Percentiles rank a stretch among this genome's conserved stretches.
These are phyloP conservation scores for Vulpes ferrilata DNA, from an alignment of 2,113 vertebrate species.

Conservation along the genomic window DNA sequence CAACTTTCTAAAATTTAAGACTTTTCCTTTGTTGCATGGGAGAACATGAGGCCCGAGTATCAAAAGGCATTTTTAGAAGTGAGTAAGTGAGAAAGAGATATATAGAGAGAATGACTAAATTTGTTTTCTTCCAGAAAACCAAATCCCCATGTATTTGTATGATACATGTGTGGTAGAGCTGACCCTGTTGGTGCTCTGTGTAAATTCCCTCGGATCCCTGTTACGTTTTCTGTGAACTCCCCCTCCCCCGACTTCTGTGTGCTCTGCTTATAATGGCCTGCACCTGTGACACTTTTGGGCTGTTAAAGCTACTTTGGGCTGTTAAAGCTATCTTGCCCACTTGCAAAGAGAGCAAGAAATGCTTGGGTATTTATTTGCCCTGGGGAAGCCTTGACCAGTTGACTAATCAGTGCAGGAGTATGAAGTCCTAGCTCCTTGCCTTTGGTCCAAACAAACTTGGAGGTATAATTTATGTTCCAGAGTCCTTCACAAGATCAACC, in stretches of 20 bases:
- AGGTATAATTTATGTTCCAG: neutral
- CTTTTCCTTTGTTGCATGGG: constrained; percentile 18
- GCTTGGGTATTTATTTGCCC: neutral
- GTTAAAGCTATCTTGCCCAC: neutral
- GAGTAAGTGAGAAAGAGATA: neutral
- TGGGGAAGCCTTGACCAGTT: neutral
- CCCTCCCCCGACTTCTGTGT: neutral
- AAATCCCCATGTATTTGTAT: neutral
- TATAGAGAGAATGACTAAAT: neutral
- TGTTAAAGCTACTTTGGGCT: too few species aligned
- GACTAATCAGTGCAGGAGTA: neutral
- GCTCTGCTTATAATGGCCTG: neutral
- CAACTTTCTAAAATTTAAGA: constrained; percentile 1
- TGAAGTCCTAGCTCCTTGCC: neutral
- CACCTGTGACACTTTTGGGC: neutral
- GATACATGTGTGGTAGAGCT: neutral
- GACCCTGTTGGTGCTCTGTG: neutral
- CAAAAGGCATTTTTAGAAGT: neutral
- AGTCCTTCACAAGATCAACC: neutral
- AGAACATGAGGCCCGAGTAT: neutral
- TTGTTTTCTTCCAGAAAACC: constrained; percentile 37
- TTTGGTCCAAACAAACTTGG: neutral
- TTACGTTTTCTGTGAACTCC: neutral
- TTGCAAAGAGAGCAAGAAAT: neutral
- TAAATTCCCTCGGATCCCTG: neutral